These are phyloP conservation scores for Caenorhabditis sinica DNA, from an alignment of 2,888 invertebrate species.

Conservation along the genomic window DNA sequence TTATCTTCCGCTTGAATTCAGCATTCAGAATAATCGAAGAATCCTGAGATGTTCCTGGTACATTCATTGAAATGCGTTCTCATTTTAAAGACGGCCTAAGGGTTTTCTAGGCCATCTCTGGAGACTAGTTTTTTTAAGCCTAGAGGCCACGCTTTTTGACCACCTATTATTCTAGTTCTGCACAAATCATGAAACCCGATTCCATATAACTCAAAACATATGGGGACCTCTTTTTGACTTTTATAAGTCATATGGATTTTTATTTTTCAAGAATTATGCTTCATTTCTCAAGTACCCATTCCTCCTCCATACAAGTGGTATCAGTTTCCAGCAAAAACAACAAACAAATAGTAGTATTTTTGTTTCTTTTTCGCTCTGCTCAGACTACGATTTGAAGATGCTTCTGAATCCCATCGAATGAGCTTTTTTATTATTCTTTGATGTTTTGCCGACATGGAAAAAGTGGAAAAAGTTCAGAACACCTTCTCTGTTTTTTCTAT, in stretches of 20 bases:
- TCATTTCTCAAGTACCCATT: constrained; percentile 1
- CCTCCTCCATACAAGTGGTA: constrained; percentile 13
- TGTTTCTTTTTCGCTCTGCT: constrained; percentile 1
- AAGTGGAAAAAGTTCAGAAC: constrained; percentile 28
- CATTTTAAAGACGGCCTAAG: no score
- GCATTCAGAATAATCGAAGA: no score
- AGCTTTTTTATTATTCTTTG: constrained; percentile 43
- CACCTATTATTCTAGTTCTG: no score
- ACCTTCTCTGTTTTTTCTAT: not conserved
- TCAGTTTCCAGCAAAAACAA: constrained; percentile 15
- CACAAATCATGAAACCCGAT: not conserved
- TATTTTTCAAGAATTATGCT: not conserved
- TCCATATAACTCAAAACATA: not conserved
- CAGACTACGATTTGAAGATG: not conserved
- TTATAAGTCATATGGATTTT: constrained; percentile 1
- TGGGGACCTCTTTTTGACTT: not conserved
- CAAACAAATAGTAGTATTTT: constrained; percentile 5
- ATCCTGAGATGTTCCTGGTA: no score
- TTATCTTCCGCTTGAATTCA: no score
- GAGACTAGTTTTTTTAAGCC: no score
- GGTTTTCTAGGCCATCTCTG: no score
- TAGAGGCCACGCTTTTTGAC: no score
- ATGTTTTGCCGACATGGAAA: constrained; percentile 48
- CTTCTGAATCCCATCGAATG: constrained; percentile 25
- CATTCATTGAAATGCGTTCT: no score